Conservation (phyloP, 2,888 invertebrate species). For the Drosophila heteroneura region DNA sequence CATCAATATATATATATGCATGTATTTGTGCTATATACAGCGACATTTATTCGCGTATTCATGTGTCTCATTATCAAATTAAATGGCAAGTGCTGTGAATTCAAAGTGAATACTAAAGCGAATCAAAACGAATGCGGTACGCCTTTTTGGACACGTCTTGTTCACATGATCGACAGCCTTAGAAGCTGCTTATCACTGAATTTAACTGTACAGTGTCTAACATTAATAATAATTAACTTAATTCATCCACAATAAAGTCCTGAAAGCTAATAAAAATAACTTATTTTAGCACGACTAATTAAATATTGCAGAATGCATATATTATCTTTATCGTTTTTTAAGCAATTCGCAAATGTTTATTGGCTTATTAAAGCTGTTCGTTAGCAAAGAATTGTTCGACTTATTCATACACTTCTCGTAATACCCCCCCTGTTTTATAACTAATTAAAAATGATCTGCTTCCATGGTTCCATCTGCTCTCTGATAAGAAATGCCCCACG, state of each 20-base stretch:
- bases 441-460: neutral
- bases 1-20: neutral
- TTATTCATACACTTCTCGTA: neutral
- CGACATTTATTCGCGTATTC: constrained; percentile 22
- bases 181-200: constrained; percentile 23
- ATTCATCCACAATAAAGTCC: neutral
- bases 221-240: neutral
- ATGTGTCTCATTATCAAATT: constrained; percentile 48
- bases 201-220: constrained; percentile 12
- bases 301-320: neutral
- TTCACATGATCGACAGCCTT: constrained; percentile 44
- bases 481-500: constrained; percentile 32
- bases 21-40: constrained; percentile 18
- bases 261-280: too few relatives aligned
- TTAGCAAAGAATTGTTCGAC: neutral
- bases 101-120: constrained; percentile 26
- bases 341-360: neutral
- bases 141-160: constrained; percentile 56
- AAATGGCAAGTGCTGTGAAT: constrained; percentile 21
- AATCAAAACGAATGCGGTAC: constrained; percentile 19
- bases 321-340: neutral
- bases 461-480: neutral
- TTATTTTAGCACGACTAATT: too few relatives aligned
- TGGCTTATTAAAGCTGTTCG: neutral
- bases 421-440: neutral